Conservation (phyloP, 2,113 vertebrate species). For the Ailurus styani region DNA sequence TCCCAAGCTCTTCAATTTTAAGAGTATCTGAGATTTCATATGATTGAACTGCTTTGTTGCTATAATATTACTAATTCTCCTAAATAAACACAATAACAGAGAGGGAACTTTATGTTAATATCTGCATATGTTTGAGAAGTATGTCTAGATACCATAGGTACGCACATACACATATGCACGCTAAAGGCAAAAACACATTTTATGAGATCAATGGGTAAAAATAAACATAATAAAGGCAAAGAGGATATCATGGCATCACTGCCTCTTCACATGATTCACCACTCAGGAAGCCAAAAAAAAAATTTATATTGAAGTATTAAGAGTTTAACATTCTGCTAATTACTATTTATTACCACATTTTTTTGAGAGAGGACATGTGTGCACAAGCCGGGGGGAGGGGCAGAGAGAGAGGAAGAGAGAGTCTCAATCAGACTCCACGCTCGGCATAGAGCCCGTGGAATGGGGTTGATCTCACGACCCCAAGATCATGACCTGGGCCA, state of each 20-base stretch:
- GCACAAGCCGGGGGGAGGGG: background rate
- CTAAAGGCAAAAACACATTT: background rate
- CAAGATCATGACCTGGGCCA: background rate
- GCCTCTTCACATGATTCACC: background rate
- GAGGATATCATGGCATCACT: background rate
- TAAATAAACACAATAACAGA: background rate
- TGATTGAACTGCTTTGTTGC: background rate
- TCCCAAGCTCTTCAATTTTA: background rate
- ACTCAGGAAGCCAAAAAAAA: background rate
- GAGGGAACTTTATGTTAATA: background rate
- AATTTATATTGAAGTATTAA: constrained; percentile 30
- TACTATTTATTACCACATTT: background rate
- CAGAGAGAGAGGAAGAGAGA: background rate
- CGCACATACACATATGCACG: background rate
- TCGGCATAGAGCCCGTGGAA: background rate
- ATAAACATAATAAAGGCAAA: background rate
- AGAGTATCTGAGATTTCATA: background rate
- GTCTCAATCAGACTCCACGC: background rate
- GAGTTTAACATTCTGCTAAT: constrained; percentile 30
- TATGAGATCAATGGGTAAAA: background rate
- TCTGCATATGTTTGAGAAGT: background rate
- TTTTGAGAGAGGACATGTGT: background rate
- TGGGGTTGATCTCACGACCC: background rate
- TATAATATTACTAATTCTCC: background rate
- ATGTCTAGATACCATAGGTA: background rate